Conservation (phyloP, 2,113 vertebrate genomes). For the Chaetodon auriga region DNA sequence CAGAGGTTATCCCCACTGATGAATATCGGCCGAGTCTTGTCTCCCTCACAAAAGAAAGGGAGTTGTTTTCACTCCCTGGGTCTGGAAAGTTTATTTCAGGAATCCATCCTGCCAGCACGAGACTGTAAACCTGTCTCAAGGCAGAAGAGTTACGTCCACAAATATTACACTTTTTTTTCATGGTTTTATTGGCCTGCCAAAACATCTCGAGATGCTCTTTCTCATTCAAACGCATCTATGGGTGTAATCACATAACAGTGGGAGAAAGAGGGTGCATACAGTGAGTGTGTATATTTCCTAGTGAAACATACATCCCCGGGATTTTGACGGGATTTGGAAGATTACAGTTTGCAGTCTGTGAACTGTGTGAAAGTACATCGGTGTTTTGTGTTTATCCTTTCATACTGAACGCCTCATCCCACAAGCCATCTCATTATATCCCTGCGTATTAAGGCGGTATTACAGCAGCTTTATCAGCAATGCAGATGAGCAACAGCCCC, state of each 20-base stretch:
- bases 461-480: slow-evolving; percentile 16
- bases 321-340: slow-evolving; percentile 71
- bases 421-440: slow-evolving; percentile 47
- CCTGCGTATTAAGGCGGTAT: slow-evolving; percentile 46
- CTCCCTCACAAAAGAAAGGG: slow-evolving; percentile 81
- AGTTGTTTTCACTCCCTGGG: slow-evolving; percentile 84
- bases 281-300: slow-evolving; percentile 42
- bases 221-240: slow-evolving; percentile 48
- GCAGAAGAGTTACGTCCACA: slow-evolving; percentile 78
- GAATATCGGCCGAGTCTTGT: slow-evolving; percentile 83
- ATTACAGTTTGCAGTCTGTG: slow-evolving; percentile 69
- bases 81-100: slow-evolving; percentile 86
- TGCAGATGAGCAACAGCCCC: background rate
- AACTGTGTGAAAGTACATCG: slow-evolving; percentile 69
- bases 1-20: slow-evolving; percentile 88
- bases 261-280: slow-evolving; percentile 19
- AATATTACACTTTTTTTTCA: slow-evolving; percentile 70
- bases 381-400: slow-evolving; percentile 65
- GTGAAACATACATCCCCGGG: slow-evolving; percentile 65
- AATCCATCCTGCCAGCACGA: slow-evolving; percentile 81
- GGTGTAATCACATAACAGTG: slow-evolving; percentile 35
- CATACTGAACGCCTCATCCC: slow-evolving; percentile 38
- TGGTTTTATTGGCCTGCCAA: slow-evolving; percentile 70
- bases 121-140: slow-evolving; percentile 85
- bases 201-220: slow-evolving; percentile 61